Base-by-base conservation (phyloP, 2,113 vertebrate genomes). In the Baryphthengus martii region DNA sequence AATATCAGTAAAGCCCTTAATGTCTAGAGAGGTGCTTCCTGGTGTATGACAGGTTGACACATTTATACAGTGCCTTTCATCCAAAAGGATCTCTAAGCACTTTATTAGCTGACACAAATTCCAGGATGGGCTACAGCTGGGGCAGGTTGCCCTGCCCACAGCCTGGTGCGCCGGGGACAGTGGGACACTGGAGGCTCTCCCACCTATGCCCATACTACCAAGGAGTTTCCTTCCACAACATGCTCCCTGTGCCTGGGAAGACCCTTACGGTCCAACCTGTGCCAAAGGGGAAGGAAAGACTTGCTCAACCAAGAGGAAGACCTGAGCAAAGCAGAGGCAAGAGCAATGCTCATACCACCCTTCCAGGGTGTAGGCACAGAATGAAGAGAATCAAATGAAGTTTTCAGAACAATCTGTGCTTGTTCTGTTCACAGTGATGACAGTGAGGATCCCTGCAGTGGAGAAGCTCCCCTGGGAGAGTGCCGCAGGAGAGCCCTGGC, bases 31-130 rank as follows among this genome's bases (percentile, higher is more conserved):
- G 71, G 62, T 86, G 83, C 88, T 86, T 94, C 85, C 90, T 73
- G 68, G 23, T 63, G 25, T 81, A 11, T 14, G 29, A 67, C 76
- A 86, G 80, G 83, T 79, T 61, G 86, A 58, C 53, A 56, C 19
- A 75, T 71, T 89, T 87, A 73, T 16, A 92, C 33, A 95, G 96
- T 97, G 96, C 96, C 96, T 97, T 97, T 97, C 94, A 92, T 95
- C 93, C 94, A 73, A 88, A 95, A 95, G 96, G 96, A 97, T 95
- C 88, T 96, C 96, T 91, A 96, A 94, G 96, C 96, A 96, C 96
- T 96, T 96, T 96, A 96, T 89, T 73, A 85, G 61, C 80, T 6
- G 7, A 68, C 90, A 70, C 61, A 49, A 78, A 62, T 61, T 74
- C 56, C 66, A 81, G 93, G 86, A 80, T 71, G 58, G 65, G 80